phyloP scores from a whole-genome alignment of 2,888 invertebrate species.

The Petrolisthes manimaculis region DNA sequence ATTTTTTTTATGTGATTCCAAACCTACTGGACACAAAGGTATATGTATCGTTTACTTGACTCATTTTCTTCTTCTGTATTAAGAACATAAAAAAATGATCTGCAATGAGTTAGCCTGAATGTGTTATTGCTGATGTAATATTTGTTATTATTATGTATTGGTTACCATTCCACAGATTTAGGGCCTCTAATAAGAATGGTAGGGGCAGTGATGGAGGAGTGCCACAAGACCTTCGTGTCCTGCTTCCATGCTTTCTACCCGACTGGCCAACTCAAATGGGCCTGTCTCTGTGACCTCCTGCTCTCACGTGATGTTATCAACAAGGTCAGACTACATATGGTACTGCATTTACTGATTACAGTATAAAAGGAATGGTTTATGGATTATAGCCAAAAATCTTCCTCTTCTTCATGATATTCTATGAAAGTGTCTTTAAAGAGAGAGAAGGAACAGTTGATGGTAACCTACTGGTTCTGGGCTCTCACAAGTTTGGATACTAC shows the following conservation, averaged over 20 bases:
- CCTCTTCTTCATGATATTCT: no score
- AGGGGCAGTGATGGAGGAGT: conserved; percentile 84
- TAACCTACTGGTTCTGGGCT: no score
- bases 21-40: neutral
- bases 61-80: neutral
- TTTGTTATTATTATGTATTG: neutral
- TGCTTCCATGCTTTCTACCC: conserved; percentile 98
- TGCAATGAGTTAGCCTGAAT: neutral
- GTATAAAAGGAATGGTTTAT: no score
- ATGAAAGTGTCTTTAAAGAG: no score
- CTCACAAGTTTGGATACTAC: no score
- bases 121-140: neutral
- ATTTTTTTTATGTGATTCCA: neutral
- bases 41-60: neutral
- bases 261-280: conserved; percentile 92
- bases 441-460: no score
- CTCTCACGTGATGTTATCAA: conserved; percentile 66
- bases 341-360: no score
- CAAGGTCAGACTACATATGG: conserved; percentile 12
- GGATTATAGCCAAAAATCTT: no score
- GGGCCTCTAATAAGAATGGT: conserved; percentile 65
- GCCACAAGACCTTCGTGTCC: conserved; percentile 88
- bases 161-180: conserved; percentile 31
- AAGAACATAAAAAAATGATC: neutral
- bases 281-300: conserved; percentile 86